Percentiles rank a stretch among this genome's conserved stretches.
Conservation (phyloP, 2,113 vertebrate species). For the Nibea coibor region DNA sequence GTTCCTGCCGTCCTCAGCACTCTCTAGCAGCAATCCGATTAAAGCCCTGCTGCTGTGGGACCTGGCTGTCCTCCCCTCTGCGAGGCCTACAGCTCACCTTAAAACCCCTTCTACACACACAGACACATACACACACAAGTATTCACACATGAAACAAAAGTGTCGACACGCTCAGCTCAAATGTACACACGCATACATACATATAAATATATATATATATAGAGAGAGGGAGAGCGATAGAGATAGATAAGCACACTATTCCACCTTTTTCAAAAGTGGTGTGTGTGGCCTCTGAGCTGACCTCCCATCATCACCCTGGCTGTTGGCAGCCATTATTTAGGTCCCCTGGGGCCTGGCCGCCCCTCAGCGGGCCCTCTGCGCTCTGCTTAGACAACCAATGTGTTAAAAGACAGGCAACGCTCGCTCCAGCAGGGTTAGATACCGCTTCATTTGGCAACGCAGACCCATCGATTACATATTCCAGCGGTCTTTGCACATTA, state of each 20-base stretch:
- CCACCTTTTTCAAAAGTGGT: conserved; percentile 32
- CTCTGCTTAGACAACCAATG: conserved; percentile 53
- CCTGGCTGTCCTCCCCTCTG: conserved; percentile 37
- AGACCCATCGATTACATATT: conserved; percentile 32
- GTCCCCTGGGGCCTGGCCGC: conserved; percentile 67
- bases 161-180: conserved; percentile 1
- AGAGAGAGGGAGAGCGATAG: no score
- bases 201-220: background rate
- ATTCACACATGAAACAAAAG: conserved; percentile 26
- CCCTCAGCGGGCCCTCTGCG: conserved; percentile 40
- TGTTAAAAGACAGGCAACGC: conserved; percentile 44
- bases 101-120: conserved; percentile 47
- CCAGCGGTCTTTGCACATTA: conserved; percentile 19
- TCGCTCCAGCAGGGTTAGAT: conserved; percentile 11
- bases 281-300: conserved; percentile 57
- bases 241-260: conserved; percentile 2
- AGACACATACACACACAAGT: conserved; percentile 24
- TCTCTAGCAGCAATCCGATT: conserved; percentile 79
- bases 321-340: conserved; percentile 75
- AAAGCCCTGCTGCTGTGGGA: conserved; percentile 72
- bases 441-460: conserved; percentile 40
- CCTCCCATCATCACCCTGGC: conserved; percentile 77
- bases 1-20: conserved; percentile 80
- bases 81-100: conserved; percentile 56
- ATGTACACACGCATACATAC: conserved; percentile 1